Conservation (phyloP, 2,888 invertebrate species). For the Drosophila histrio region DNA sequence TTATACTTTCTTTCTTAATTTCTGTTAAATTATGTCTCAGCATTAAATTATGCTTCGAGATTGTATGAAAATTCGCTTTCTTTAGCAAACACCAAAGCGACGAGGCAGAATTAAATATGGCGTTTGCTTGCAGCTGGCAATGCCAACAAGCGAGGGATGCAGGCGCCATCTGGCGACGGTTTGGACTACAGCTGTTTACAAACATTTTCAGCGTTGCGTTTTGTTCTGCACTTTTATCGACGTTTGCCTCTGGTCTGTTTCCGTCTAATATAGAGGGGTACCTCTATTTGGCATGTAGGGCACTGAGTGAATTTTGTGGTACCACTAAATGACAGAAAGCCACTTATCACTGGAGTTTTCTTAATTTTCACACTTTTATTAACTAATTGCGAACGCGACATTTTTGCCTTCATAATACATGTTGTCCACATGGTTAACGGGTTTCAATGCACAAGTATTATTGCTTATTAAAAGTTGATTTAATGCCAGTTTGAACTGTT, state of each 20-base stretch:
- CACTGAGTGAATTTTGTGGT: conserved; percentile 64
- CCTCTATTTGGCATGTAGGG: conserved; percentile 72
- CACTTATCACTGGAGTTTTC: conserved; percentile 72
- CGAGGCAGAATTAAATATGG: conserved; percentile 82
- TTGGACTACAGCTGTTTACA: conserved; percentile 61
- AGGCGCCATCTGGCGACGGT: conserved; percentile 54
- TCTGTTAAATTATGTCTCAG: conserved; percentile 34
- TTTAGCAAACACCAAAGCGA: conserved; percentile 49
- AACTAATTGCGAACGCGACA: conserved; percentile 16
- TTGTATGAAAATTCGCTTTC: conserved; percentile 60
- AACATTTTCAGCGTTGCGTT: conserved; percentile 54
- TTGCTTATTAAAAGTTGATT: conserved; percentile 27
- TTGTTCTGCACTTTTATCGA: conserved; percentile 68
- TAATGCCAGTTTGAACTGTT: conserved; percentile 51
- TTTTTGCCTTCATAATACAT: conserved; percentile 23
- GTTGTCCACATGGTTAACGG: conserved; percentile 14
- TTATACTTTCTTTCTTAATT: conserved; percentile 22
- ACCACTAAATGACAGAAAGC: conserved; percentile 72
- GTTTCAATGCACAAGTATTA: conserved; percentile 4
- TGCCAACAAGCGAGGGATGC: conserved; percentile 33
- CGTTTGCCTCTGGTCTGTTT: conserved; percentile 58
- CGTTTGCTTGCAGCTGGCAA: conserved; percentile 71
- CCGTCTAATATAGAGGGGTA: conserved; percentile 69
- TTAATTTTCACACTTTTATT: conserved; percentile 41
- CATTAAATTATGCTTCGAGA: conserved; percentile 35